Evolutionary conservation across 2,113 vertebrate species (phyloP).

Genomic region (Percina caprodes): DNA sequence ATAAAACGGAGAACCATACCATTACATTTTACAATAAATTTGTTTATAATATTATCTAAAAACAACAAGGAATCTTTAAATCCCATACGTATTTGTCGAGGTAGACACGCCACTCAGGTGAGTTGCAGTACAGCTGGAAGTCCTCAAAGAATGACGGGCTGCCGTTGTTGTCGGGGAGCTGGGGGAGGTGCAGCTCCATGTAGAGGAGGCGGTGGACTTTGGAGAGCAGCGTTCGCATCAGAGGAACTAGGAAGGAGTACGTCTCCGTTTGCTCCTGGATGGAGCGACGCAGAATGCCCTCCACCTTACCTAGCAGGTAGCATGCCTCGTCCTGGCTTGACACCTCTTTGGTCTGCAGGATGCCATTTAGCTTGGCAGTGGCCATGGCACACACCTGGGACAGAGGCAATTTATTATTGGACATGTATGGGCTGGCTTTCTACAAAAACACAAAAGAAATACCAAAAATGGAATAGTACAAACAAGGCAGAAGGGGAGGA

Average conservation of each 20-base stretch:
- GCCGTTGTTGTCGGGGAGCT: conserved; percentile 93
- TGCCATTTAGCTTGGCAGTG: conserved; percentile 94
- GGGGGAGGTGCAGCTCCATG: conserved; percentile 96
- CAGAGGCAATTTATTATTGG: not conserved
- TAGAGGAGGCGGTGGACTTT: conserved; percentile 96
- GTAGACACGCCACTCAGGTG: conserved; percentile 95
- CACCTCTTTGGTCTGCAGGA: conserved; percentile 95
- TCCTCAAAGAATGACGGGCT: conserved; percentile 98
- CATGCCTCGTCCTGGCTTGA: conserved; percentile 95
- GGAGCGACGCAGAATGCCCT: conserved; percentile 91
- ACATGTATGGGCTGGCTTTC: not conserved
- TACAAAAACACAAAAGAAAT: not conserved
- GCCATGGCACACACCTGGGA: conserved; percentile 94
- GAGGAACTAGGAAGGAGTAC: conserved; percentile 94
- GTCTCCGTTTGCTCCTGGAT: conserved; percentile 90
- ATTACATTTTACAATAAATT: not conserved
- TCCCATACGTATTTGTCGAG: conserved; percentile 94
- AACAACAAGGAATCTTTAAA: not conserved
- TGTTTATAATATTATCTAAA: not conserved
- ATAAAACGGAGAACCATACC: not conserved
- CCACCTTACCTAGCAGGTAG: conserved; percentile 93
- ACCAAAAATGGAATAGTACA: rapidly evolving
- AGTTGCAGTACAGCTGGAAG: conserved; percentile 94
- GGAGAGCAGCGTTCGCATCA: conserved; percentile 92
- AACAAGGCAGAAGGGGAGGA: not conserved